phyloP scores from a whole-genome alignment of 1,140 invertebrate genomes.

The Steinernema khuongi region DNA sequence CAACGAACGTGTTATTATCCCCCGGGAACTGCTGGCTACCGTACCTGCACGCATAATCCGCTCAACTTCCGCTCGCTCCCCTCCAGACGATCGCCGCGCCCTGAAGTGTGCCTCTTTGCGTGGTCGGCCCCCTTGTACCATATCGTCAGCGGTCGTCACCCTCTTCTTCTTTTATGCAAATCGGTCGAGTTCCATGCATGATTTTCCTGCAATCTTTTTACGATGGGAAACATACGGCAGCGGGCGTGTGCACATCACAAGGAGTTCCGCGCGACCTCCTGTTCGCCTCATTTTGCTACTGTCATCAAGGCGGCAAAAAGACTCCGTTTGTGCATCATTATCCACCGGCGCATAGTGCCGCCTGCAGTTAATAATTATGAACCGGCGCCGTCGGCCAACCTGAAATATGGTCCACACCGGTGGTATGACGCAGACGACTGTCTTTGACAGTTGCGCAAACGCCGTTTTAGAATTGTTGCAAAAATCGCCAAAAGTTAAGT shows the following conservation, averaged over 20 bases:
- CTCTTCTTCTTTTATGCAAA: neutral
- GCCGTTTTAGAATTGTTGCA: neutral
- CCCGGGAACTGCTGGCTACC: neutral
- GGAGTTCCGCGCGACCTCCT: conserved; percentile 12
- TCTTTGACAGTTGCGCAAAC: neutral
- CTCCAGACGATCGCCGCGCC: neutral
- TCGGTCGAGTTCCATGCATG: neutral
- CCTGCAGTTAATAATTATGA: neutral
- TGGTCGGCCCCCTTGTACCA: neutral
- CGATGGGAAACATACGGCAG: conserved; percentile 3
- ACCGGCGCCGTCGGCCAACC: neutral
- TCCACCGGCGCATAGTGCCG: neutral
- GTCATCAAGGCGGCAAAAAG: neutral
- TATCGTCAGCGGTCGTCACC: neutral
- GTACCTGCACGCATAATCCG: neutral
- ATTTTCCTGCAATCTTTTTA: neutral
- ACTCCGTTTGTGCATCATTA: neutral
- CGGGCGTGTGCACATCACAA: neutral
- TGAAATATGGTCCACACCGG: neutral
- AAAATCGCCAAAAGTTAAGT: neutral
- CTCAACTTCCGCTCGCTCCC: neutral
- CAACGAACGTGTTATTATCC: neutral
- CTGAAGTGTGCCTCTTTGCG: neutral
- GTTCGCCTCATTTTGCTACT: neutral
- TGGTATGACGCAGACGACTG: neutral